Conservation (phyloP, 2,888 invertebrate species). For the Watsonalla binaria region DNA sequence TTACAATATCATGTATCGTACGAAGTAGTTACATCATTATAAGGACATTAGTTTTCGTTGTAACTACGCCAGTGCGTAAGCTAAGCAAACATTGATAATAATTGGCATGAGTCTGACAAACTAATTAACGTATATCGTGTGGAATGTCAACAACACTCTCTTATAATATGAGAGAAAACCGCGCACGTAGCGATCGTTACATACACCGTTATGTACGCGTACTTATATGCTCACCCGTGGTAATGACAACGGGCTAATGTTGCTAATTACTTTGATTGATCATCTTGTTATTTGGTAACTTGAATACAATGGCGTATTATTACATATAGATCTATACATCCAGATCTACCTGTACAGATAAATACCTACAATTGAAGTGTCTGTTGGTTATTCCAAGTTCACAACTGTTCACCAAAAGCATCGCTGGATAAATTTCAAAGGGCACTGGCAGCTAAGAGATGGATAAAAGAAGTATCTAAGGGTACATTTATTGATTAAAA, state of each 20-base stretch:
- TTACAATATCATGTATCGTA: not conserved
- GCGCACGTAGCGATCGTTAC: not conserved
- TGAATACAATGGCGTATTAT: not conserved
- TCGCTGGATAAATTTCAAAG: too few species aligned
- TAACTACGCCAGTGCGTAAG: slow-evolving; percentile 5
- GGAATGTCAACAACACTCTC: not conserved
- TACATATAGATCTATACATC: not conserved
- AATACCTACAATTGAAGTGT: too few species aligned
- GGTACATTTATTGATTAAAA: too few species aligned
- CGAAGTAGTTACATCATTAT: slow-evolving; percentile 2
- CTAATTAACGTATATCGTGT: slow-evolving; percentile 6
- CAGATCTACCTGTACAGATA: too few species aligned
- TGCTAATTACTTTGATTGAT: not conserved
- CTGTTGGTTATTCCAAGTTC: too few species aligned
- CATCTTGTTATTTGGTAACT: not conserved
- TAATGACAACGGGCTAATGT: not conserved
- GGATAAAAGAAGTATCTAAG: too few species aligned
- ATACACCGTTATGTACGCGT: not conserved
- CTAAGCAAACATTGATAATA: not conserved
- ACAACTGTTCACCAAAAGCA: too few species aligned
- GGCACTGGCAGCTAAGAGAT: too few species aligned
- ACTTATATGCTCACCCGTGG: not conserved
- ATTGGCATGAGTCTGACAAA: slow-evolving; percentile 5
- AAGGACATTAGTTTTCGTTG: slow-evolving; percentile 13
- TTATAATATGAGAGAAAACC: not conserved